Conservation (phyloP, 2,113 vertebrate genomes). For the Brachypodius melanocephalos region DNA sequence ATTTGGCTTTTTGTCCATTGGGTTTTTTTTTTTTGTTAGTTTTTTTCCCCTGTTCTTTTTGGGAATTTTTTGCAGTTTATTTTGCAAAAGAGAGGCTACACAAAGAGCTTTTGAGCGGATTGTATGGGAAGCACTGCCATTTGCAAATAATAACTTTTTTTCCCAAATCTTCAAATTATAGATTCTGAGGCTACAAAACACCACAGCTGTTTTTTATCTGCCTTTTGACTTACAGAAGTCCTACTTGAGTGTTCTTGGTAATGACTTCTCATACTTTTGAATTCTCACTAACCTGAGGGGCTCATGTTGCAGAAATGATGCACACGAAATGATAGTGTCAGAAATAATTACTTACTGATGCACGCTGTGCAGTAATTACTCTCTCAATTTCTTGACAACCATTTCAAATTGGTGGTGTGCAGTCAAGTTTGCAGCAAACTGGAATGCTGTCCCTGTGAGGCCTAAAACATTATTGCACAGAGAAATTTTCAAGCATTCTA, state of each 20-base stretch:
- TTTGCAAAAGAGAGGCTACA: not conserved
- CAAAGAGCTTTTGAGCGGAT: not conserved
- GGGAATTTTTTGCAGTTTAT: not conserved
- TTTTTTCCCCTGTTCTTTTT: not conserved
- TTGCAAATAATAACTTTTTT: not conserved
- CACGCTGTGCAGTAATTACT: not conserved
- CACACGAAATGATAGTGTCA: slow-evolving; percentile 20
- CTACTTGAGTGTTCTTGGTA: not conserved
- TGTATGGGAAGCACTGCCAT: not conserved
- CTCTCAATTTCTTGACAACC: not conserved
- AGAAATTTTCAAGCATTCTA: not conserved
- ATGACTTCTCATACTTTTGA: not conserved
- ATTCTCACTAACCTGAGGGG: not conserved
- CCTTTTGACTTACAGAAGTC: not conserved
- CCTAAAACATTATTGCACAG: not conserved
- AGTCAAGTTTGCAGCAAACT: not conserved
- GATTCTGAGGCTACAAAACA: not conserved
- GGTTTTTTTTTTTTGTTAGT: not conserved
- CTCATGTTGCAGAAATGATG: slow-evolving; percentile 1
- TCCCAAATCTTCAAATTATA: not conserved
- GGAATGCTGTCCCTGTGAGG: not conserved
- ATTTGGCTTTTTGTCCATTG: not conserved
- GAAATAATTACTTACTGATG: slow-evolving; percentile 16
- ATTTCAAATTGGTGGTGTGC: not conserved
- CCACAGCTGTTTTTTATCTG: not conserved